Evolutionary conservation across 2,797 vertebrate species (phyloP), one percentile per base, ranked within the genome.

Genomic region (Scolopax bukidnonensis): DNA sequence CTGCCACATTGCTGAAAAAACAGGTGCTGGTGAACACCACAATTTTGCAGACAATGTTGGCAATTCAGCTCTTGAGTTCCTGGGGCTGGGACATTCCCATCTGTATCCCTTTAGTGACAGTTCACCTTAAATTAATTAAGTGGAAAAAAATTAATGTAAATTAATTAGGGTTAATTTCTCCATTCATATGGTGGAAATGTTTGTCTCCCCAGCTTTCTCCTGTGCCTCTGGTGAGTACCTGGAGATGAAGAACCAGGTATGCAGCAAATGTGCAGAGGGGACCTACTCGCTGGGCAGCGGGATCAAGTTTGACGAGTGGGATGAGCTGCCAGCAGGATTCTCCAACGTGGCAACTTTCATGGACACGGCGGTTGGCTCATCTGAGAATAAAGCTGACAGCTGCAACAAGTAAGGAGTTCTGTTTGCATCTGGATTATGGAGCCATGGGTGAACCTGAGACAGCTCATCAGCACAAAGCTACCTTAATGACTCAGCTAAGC

Each of bases 231-330:
- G 99, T 2, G 98, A 99, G 95, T 99, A 99, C 95, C 98, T 99
- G 91, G 99, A 99, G 98, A 99, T 99, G 99, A 99, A 99, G 54
- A 98, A 98, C 95, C 99, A 99, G 98, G 98, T 98, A 78, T 99
- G 99, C 96, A 99, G 98, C 76, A 98, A 98, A 88, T 99, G 99
- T 96, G 98, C 98, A 0, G 98, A 99, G n/a, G 99, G 99, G 28
- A 99, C 98, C 95, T 99, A 99, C 97, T 99, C 99, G 0, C 97
- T 99, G 45, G 99, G 99, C 95, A 99, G 99, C 2, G 99, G 99
- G 38, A 97, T 99, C 96, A 99, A 99, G 92, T 99, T 99, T 79
- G 99, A 99, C 6, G 99, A 99, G 85, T 99, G 99, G 99, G 99
- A 99, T 87, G 98, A 98, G 87, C 98, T 99, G 93, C 99, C 99